Evolutionary conservation across 2,113 vertebrate species (phyloP).

Genomic region (Acanthochromis polyacanthus): DNA sequence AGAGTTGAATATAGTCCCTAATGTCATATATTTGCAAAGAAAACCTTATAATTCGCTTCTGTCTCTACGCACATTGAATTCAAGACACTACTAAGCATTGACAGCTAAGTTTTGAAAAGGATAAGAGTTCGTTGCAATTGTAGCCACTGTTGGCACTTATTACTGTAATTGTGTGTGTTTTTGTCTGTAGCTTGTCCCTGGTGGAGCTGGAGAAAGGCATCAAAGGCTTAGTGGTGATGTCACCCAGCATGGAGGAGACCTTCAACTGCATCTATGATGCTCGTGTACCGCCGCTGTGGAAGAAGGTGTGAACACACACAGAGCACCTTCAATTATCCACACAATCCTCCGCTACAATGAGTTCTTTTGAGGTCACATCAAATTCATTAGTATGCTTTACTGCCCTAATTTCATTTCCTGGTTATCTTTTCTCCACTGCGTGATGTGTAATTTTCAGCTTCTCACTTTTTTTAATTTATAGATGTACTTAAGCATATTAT

Average conservation of each 20-base stretch:
- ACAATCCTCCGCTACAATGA: not conserved
- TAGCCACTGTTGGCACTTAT: not conserved
- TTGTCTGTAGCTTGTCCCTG: constrained; percentile 84
- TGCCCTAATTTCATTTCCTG: not conserved
- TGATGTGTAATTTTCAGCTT: not conserved
- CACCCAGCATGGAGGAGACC: constrained; percentile 89
- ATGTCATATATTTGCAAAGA: too few relatives aligned
- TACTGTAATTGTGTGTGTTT: constrained; percentile 32
- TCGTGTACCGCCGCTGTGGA: constrained; percentile 88
- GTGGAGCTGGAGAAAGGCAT: constrained; percentile 90
- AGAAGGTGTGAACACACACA: constrained; percentile 81
- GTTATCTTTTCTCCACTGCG: not conserved
- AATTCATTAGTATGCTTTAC: not conserved
- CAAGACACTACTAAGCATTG: too few relatives aligned
- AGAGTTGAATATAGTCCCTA: too few relatives aligned
- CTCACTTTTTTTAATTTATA: not conserved
- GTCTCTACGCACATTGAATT: too few relatives aligned
- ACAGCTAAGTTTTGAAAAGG: too few relatives aligned
- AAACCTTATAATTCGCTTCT: too few relatives aligned
- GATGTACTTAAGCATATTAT: not conserved
- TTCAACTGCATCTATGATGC: constrained; percentile 90
- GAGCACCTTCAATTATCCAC: not conserved
- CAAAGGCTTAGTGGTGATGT: constrained; percentile 92
- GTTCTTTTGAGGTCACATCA: not conserved
- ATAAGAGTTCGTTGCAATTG: too few relatives aligned